Base-by-base conservation (phyloP, 2,888 invertebrate species). In the Drosophila peninsularis region DNA sequence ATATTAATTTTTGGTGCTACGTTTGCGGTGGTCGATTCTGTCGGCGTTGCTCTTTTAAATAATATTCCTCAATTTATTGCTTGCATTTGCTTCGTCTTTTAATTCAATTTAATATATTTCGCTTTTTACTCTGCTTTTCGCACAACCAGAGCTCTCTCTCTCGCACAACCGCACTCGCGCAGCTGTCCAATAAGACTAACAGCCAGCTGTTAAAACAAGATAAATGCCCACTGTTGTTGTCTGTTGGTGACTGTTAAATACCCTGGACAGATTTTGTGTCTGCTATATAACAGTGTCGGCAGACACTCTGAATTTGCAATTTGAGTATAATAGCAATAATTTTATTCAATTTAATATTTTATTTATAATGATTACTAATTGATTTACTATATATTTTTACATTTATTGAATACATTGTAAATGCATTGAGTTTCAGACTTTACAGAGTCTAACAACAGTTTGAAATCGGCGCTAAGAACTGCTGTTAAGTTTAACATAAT, bases 161-260 rank as follows among this genome's bases (percentile, higher is more conserved):
- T 52, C 64, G 57, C 30, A 49, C 64, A 68, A 71, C 71, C 78
- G 67, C 70, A 68, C 72, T 62, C 75, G 72, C 78, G 75, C 78
- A 78, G 75, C 76, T 76, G 76, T 76, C 76, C 69, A 76, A 66
- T 62, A 69, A 76, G 72, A 76, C 75, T 76, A 76, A 76, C 73
- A 65, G 75, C 72, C 69, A 73, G 62, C 72, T 75, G 71, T 75
- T 75, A 71, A 73, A 58, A 57, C 30, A 55, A 44, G 42, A 34
- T 21, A 37, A 17, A 24, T 21, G 17, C 30, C 10, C 37, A 19
- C 36, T 50, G 64, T 49, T 66, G 49, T n/a, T 42, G 30, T 24
- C 2, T 32, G 14, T 27, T 53, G 4, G 30, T n/a, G 50, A 36
- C 52, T 56, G 39, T 42, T 13, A 55, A 36, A 60, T 65, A 65